Conservation (phyloP, 2,888 invertebrate species). For the Phrixothrix hirtus region DNA sequence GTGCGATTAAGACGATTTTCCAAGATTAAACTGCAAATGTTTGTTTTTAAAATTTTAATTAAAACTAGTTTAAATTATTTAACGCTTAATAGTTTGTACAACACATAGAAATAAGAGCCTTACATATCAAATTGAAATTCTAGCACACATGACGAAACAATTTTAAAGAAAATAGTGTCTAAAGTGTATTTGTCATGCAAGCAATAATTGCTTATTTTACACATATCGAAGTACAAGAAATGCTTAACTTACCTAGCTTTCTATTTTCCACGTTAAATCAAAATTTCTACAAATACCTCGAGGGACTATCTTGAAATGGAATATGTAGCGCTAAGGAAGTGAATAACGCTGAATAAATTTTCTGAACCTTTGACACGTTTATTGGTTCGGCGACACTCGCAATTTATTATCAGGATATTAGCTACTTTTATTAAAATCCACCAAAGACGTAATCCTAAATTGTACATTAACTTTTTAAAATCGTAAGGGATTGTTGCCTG, state of each 20-base stretch:
- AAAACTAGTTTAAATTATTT: too few relatives aligned
- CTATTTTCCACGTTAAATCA: slow-evolving; percentile 8
- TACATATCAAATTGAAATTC: too few relatives aligned
- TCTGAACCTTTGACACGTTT: slow-evolving; percentile 13
- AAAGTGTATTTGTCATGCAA: too few relatives aligned
- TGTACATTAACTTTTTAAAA: slow-evolving; percentile 4
- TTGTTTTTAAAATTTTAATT: too few relatives aligned
- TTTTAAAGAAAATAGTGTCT: too few relatives aligned
- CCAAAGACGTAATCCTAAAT: background rate
- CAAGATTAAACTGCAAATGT: too few relatives aligned
- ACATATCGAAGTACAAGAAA: slow-evolving; percentile 4
- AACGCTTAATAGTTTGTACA: too few relatives aligned
- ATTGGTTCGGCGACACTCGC: slow-evolving; percentile 12
- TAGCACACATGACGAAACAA: too few relatives aligned
- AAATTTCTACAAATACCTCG: slow-evolving; percentile 15
- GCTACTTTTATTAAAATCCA: slow-evolving; percentile 6
- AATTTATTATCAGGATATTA: slow-evolving; percentile 10
- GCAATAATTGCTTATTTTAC: too few relatives aligned
- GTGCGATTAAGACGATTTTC: too few relatives aligned
- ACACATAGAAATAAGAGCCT: too few relatives aligned
- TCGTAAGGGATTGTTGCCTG: slow-evolving; percentile 3
- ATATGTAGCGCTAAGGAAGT: slow-evolving; percentile 12
- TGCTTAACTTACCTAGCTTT: slow-evolving; percentile 6
- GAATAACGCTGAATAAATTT: slow-evolving; percentile 13
- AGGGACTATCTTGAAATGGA: slow-evolving; percentile 12